Base-by-base conservation (phyloP, 1,140 invertebrate species). In the Teleogryllus occipitalis region DNA sequence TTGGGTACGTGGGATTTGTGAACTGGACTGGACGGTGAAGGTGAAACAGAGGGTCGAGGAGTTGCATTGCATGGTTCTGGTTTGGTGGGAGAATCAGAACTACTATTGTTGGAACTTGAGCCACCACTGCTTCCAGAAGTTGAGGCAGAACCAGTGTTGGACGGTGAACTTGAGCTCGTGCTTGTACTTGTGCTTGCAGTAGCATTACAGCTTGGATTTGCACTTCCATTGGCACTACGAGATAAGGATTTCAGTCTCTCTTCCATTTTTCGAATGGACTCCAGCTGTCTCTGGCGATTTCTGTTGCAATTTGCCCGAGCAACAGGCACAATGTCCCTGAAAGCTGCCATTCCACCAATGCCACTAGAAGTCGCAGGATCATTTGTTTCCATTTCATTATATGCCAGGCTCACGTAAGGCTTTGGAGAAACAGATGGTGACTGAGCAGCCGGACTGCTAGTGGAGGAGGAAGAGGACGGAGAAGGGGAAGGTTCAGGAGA, bases 231-330 rank as follows among this genome's bases (percentile, higher is more conserved):
- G 2, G 73, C 73, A 22, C 14, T 54, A 80, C 78, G 81, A 78
- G 82, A 82, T 74, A 83, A 81, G 84, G 82, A 85, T 73, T 86
- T 84, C 81, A 90, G 83, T 82, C 87, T 85, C 79, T 90, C 88
- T 83, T 91, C 90, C 88, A 91, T 90, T 79, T 88, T 87, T 79
- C 88, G 86, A 7, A 92, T 81, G 5, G 87, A 87, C 83, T 92
- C 91, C 27, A 92, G 84, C 82, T 91, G 90, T 78, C 89, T 87
- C 81, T 90, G 88, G 65, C 91, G 85, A 82, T 91, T 89, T 49
- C 83, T 83, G 12, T 86, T 81, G 12, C 87, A 81, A 82, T 87
- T 83, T 74, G 87, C 84, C 79, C 86, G 79, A 76, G 87, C 80
- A 81, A 86, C 83, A 83, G 87, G 84, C 49, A 85, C 82, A 76